phyloP scores from a whole-genome alignment of 2,888 invertebrate species.

The Limenitis arthemis region DNA sequence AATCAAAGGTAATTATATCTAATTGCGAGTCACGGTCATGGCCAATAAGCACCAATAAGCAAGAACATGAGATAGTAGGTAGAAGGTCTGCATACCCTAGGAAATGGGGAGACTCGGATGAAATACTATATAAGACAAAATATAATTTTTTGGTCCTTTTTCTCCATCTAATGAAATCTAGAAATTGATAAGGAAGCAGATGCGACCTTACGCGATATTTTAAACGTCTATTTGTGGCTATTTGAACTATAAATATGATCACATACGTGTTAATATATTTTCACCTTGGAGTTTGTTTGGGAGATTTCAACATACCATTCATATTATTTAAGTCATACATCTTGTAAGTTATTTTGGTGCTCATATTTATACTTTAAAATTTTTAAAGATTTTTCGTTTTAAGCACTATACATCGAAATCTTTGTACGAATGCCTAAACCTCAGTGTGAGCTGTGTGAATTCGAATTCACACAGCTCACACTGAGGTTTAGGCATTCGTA shows the following conservation, averaged over 20 bases:
- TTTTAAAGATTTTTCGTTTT: not conserved
- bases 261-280: constrained; percentile 16
- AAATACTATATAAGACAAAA: not conserved
- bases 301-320: not conserved
- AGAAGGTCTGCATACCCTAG: constrained; percentile 37
- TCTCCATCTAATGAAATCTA: too few species aligned
- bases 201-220: not conserved
- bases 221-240: not conserved
- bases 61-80: constrained; percentile 55
- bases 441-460: constrained; percentile 29
- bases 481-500: not conserved
- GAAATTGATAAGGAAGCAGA: not conserved
- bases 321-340: not conserved
- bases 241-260: constrained; percentile 3
- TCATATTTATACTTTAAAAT: not conserved
- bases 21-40: constrained; percentile 69
- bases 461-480: constrained; percentile 34
- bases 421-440: not conserved
- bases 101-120: not conserved
- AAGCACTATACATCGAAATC: not conserved
- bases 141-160: not conserved
- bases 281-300: constrained; percentile 11
- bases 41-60: constrained; percentile 71
- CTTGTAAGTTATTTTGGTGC: not conserved
- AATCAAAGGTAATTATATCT: constrained; percentile 69